Evolutionary conservation across 2,113 vertebrate genomes (phyloP), one percentile per base, ranked within the genome.

Genomic region (Clarias gariepinus): DNA sequence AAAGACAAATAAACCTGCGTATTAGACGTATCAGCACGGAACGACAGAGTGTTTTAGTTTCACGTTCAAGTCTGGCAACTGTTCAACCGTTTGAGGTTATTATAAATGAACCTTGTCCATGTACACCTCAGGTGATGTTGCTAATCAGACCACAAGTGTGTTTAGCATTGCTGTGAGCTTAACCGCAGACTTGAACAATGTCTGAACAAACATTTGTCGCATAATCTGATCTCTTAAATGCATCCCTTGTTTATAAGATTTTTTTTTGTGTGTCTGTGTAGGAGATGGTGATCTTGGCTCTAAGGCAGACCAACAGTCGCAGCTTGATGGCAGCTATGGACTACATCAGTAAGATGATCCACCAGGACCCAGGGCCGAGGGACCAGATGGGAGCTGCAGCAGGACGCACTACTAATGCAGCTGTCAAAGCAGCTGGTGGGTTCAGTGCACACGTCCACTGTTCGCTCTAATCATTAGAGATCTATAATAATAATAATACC

Each of bases 281-380:
- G 97, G 96, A 98, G 90, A 96, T 97, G 96, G 95, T 96, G 91
- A 91, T 97, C 86, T 94, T 95, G 91, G 96, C 94, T 91, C 93
- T 96, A 84, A 94, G 96, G 89, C 95, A 96, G 92, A 97, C 95
- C 68, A 96, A 96, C 94, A 96, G 94, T 92, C 97, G 96, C 81
- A 97, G 96, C 82, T 93, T 96, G 92, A 96, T 96, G 91, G 96
- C 95, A 55, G 95, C 97, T 36, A 95, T 97, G 16, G 98, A 98
- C 89, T 97, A 96, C 91, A 97, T 96, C 92, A 96, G 95, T 92
- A 98, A 98, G 93, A 96, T 98, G 96, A 98, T 95, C 93, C 98
- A 97, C 92, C 98, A 97, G 88, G 98, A 99, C 89, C 86, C 96
- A 23, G 94, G 95, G 85, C 47, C 47, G 47, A 95, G 97, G 89